Conservation (phyloP, 2,888 invertebrate genomes). For the Caenorhabditis imperialis region DNA sequence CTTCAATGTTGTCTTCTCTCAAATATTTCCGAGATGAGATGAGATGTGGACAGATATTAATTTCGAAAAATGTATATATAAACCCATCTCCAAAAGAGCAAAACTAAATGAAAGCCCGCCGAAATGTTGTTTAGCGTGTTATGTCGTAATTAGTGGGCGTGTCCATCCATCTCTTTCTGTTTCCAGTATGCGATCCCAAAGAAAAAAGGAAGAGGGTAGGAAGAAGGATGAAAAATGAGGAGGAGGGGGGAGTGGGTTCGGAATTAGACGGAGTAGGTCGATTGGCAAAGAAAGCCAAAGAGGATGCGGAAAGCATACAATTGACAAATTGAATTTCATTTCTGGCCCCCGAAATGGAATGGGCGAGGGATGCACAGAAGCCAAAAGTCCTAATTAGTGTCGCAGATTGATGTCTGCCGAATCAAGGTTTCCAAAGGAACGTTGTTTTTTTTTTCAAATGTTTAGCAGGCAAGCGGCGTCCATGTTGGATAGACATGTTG, state of each 20-base stretch:
- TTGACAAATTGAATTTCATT: conserved; percentile 35
- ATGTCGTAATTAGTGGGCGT: conserved; percentile 42
- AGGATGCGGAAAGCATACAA: conserved; percentile 4
- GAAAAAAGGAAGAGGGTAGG: neutral
- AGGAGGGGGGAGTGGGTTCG: conserved; percentile 32
- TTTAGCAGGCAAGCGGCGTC: too few relatives aligned
- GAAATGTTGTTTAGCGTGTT: conserved; percentile 46
- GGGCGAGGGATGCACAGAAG: too few relatives aligned
- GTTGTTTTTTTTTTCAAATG: too few relatives aligned
- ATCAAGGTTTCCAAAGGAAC: too few relatives aligned
- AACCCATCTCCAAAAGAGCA: conserved; percentile 33
- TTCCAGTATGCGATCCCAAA: too few relatives aligned
- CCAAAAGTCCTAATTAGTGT: conserved; percentile 28
- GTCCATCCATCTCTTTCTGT: too few relatives aligned
- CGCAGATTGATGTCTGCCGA: too few relatives aligned
- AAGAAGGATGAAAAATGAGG: conserved; percentile 25
- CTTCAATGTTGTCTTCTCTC: too few relatives aligned
- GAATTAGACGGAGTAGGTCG: conserved; percentile 32
- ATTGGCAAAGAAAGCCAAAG: conserved; percentile 20
- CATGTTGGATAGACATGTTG: too few relatives aligned
- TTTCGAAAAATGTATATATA: conserved; percentile 40
- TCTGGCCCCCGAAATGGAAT: too few relatives aligned
- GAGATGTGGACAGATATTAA: conserved; percentile 20
- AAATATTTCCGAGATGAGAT: too few relatives aligned
- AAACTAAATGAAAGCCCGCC: conserved; percentile 6